Base-by-base conservation (phyloP, 2,113 vertebrate species). In the Sceloporus undulatus region DNA sequence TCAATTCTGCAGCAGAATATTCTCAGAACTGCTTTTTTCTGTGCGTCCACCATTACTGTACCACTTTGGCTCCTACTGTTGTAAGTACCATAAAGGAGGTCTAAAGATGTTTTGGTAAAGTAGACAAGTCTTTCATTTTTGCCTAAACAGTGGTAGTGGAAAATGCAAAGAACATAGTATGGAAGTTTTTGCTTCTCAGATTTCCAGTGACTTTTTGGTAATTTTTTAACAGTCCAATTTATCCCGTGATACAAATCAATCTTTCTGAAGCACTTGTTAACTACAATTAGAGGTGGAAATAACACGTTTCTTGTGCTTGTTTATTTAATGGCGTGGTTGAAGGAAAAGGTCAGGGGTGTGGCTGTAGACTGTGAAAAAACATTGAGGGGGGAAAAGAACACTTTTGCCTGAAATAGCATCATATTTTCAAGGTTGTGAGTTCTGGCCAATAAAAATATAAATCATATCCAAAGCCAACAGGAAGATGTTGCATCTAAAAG, bases 401-500 rank as follows among this genome's bases (percentile, higher is more conserved):
- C 79, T 92, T 89, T 91, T 90, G 80, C 90, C 91, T 91, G 89
- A 95, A 95, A 95, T 94, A 95, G 93, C 85, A 80, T 94, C 25
- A 7, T 91, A 86, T 81, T 95, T 94, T 94, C 87, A 91, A 92
- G 65, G 86, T 66, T 82, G 56, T 82, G 77, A 0, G 0, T 90
- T 83, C 59, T 1, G 80, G 92, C 95, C 95, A 95, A 94, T 91
- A 89, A 91, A 94, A 96, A 93, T 79, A 94, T 7, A 52, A 85
- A 74, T 88, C 87, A 84, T 54, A 93, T 88, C 85, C 90, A 95
- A 95, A 94, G 89, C 89, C 91, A 93, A 94, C 92, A 94, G 95
- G 92, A 95, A 95, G 85, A 83, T 1, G 0, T 81, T 87, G 86
- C 84, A 93, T 68, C 81, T 88, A 93, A 90, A 93, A 90, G 91